Base-by-base conservation (phyloP, 1,140 invertebrate species). In the Nephila pilipes region DNA sequence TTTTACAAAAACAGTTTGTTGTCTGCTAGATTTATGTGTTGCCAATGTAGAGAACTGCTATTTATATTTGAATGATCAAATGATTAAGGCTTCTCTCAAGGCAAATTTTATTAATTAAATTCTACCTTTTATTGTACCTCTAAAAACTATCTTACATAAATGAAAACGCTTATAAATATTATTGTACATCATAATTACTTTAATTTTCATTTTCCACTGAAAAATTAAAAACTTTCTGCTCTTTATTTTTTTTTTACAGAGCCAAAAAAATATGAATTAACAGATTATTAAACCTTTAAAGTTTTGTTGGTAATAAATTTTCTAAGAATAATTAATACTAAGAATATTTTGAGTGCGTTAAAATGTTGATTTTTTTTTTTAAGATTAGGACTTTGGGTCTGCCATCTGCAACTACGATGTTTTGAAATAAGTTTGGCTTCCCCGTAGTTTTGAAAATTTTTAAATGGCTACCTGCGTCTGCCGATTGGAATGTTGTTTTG, bases 401-500 rank as follows among this genome's bases (percentile, higher is more conserved):
- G 89, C 54, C 29, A 18, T 69, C 32, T 58, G 32, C 57, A 20
- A 29, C 46, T 85, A 65, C 38, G 46, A 58, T 85, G 90, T 58
- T 92, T 92, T 87, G 81, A 79, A 58, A 92, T 57, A 87, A 92
- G 80, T 87, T 46, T 63, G 83, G 91, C 91, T 91, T 83, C 89
- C 91, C 91, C 91, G 91, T 92, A 92, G 80, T 69, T 92, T 92
- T 92, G 83, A 92, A 92, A 92, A 58, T 92, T 87, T 92, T 69
- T 92, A 85, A 92, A 92, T 92, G 91, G 83, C 91, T 92, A 65
- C 91, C 55, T 79, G 25, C 58, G 85, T 87, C 55, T 88, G 90
- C 63, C 80, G 90, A 60, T 85, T 92, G 90, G 29, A 83, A 85
- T 92, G 58, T 92, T 92, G 57, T 92, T 55, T 14, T 65, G 81